phyloP scores from a whole-genome alignment of 2,797 vertebrate species.

The Bradypus variegatus region DNA sequence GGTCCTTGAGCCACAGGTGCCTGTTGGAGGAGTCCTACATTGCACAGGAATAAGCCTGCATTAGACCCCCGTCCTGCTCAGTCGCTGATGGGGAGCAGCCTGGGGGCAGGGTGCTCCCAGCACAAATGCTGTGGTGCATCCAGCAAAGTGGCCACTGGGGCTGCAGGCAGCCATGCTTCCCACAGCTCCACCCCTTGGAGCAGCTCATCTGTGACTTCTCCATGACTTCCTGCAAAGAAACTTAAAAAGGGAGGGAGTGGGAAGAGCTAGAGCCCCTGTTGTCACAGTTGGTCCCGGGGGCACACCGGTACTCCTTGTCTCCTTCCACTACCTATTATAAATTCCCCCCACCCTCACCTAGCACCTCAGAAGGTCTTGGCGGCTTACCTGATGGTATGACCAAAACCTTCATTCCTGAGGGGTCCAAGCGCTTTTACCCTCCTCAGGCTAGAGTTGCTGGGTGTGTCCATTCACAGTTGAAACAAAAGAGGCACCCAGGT shows the following conservation, averaged over 20 bases:
- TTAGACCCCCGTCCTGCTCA: fast-evolving
- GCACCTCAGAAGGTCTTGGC: not conserved
- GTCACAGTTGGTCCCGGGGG: not conserved
- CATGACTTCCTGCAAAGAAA: not conserved
- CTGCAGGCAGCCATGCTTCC: not conserved
- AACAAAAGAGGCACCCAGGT: not conserved
- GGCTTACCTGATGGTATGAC: not conserved
- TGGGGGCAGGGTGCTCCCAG: not conserved
- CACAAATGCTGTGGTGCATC: not conserved
- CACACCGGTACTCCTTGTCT: not conserved
- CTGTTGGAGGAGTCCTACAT: not conserved
- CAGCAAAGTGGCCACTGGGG: not conserved
- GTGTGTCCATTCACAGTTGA: not conserved
- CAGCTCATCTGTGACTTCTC: not conserved
- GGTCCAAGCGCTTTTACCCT: not conserved
- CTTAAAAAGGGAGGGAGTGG: not conserved
- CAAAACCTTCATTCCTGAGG: not conserved
- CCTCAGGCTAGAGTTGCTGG: not conserved
- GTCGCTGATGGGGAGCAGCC: not conserved
- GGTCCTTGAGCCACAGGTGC: not conserved
- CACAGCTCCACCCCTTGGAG: too few species aligned
- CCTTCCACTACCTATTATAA: not conserved
- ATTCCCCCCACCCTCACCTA: not conserved
- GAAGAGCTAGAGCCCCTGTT: not conserved
- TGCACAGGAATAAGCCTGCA: not conserved